phyloP scores from a whole-genome alignment of 2,888 invertebrate genomes.

The Mimas tiliae region DNA sequence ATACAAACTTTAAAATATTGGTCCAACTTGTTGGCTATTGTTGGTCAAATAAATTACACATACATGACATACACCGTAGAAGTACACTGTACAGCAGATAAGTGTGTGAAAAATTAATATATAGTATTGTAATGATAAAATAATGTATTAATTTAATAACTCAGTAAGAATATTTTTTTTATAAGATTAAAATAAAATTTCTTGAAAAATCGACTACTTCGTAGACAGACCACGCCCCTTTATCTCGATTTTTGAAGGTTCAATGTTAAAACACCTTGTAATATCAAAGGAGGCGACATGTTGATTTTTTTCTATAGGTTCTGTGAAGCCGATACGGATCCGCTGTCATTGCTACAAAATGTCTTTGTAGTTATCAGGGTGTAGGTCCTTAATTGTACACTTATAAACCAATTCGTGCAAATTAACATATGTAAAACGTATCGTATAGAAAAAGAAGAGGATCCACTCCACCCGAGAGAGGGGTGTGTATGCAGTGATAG shows the following conservation, averaged over 20 bases:
- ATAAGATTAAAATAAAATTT: background rate
- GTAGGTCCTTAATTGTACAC: conserved; percentile 82
- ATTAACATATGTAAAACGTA: conserved; percentile 73
- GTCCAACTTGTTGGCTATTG: too few relatives aligned
- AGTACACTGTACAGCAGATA: too few relatives aligned
- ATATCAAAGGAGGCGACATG: conserved; percentile 80
- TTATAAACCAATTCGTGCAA: conserved; percentile 75
- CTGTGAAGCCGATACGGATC: conserved; percentile 83
- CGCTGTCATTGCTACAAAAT: conserved; percentile 84
- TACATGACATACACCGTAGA: too few relatives aligned
- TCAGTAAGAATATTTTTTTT: background rate
- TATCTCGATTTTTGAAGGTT: conserved; percentile 70
- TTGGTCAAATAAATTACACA: too few relatives aligned
- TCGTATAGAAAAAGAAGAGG: conserved; percentile 75
- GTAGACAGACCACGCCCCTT: conserved; percentile 53
- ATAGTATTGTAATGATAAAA: too few relatives aligned
- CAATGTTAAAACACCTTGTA: conserved; percentile 75
- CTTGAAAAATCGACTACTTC: conserved; percentile 2
- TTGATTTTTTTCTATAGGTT: conserved; percentile 84
- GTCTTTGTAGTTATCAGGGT: conserved; percentile 85
- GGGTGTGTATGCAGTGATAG: conserved; percentile 83
- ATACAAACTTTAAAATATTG: too few relatives aligned
- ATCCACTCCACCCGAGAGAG: conserved; percentile 79
- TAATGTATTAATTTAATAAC: background rate
- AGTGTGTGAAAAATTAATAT: too few relatives aligned